Evolutionary conservation across 2,888 invertebrate species (phyloP), one percentile per base, ranked within the genome.

Genomic region (Microplitis deprimator): DNA sequence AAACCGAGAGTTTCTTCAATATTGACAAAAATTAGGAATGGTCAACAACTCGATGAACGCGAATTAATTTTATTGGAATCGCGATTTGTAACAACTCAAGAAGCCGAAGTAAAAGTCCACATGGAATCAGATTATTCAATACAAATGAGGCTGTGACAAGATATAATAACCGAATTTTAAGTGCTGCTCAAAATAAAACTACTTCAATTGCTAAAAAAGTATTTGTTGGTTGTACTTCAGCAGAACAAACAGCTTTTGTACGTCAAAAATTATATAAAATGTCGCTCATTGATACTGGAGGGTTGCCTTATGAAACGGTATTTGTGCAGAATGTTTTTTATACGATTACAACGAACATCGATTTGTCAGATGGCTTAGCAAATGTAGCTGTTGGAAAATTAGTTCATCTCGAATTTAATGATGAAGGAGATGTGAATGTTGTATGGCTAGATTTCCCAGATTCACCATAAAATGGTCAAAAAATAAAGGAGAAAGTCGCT

Each of bases 101-200:
- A 82, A 77, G 82, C 83, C 78, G 79, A 84, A 50, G 78, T 77
- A 71, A 78, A 80, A 81, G 83, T 80, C 80, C 83, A 13, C 65
- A 82, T 75, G 83, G 81, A 75, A 80, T 80, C 67, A 72, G 83
- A 69, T 73, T 85, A 77, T 83, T 79, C 81, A 80, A 81, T 62
- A 83, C 73, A 68, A 86, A 86, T 79, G n/a, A 65, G 71, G 80
- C 80, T 61, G 84, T 86, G n/a, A 81, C 82, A 76, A 78, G 77
- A 38, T 84, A 85, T 81, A 85, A 85, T 80, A 81, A 73, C 50
- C 29, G 61, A 20, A 72, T 81, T 72, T 77, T 77, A 59, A 39
- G 76, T 61, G 41, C 65, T 64, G 59, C 39, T 65, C 68, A 79
- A 60, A 39, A 72, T 72, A 81, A 78, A 77, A 68, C 73, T 77